Percentiles rank a stretch among this genome's conserved stretches.
phyloP scores from a whole-genome alignment of 2,113 vertebrate genomes.

The Theristicus caerulescens region DNA sequence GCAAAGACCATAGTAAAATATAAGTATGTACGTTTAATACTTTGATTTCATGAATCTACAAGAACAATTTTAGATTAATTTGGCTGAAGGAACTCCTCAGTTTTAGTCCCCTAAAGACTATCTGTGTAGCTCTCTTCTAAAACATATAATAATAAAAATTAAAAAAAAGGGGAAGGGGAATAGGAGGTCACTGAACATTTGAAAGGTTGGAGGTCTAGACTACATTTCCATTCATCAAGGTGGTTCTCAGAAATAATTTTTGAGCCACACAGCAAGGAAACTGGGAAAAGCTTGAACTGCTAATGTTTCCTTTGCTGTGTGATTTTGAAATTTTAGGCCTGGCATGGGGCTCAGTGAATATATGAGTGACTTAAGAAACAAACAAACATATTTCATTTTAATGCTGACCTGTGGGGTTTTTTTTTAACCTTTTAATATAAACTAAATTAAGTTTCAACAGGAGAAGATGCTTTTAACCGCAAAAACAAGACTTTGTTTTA shows the following conservation, averaged over 20 bases:
- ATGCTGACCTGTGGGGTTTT: background rate
- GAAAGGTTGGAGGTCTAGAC: background rate
- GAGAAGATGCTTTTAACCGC: background rate
- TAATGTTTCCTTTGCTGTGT: background rate
- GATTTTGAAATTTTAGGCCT: conserved; percentile 26
- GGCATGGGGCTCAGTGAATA: background rate
- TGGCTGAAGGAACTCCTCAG: background rate
- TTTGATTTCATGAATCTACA: background rate
- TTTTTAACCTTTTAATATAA: background rate
- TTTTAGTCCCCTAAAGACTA: background rate
- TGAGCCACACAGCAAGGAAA: background rate
- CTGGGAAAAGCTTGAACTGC: background rate
- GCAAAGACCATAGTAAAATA: background rate
- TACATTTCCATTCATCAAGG: background rate
- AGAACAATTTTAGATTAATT: background rate
- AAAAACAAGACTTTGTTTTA: background rate
- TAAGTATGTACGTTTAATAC: background rate
- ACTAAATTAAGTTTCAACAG: background rate
- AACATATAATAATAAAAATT: background rate
- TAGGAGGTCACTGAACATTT: background rate
- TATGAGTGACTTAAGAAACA: conserved; percentile 6
- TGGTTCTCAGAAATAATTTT: background rate
- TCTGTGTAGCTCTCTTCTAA: background rate
- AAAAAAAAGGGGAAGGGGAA: background rate
- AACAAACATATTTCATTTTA: background rate